A percentile compares a stretch with the other conserved stretches of the same genome.
phyloP scores from a whole-genome alignment of 2,797 vertebrate species.

The Pseudotriccus pelzelni region DNA sequence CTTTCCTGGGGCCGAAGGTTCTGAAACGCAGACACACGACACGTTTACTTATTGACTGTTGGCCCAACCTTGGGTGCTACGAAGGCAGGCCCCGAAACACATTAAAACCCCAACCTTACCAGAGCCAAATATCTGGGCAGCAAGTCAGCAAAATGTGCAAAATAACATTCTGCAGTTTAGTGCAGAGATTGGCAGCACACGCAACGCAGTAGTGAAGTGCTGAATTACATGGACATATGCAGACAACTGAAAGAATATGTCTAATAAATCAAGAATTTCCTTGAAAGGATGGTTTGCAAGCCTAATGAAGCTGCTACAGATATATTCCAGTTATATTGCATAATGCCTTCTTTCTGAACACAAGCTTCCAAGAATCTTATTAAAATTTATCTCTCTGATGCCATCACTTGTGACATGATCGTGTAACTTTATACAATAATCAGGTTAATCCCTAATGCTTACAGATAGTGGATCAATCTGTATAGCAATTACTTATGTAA shows the following conservation, averaged over 20 bases:
- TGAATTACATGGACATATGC: conserved; percentile 73
- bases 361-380: not conserved
- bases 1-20: conserved; percentile 94
- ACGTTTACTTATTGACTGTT: not conserved
- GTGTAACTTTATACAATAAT: not conserved
- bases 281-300: not conserved
- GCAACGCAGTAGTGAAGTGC: not conserved
- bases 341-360: not conserved
- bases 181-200: conserved; percentile 40
- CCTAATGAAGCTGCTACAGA: not conserved
- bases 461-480: not conserved
- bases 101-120: not conserved
- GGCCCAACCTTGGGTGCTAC: not conserved
- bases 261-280: not conserved
- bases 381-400: not conserved
- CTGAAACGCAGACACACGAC: conserved; percentile 72
- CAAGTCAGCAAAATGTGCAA: conserved; percentile 34
- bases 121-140: conserved; percentile 10
- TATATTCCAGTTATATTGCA: not conserved
- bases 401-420: not conserved
- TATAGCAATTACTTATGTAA: not conserved
- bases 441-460: not conserved
- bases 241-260: not conserved
- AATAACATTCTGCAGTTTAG: conserved; percentile 10
- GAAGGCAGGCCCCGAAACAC: not conserved